These are phyloP conservation scores for Minunthozetes semirufus DNA, from an alignment of 2,888 invertebrate species.

Conservation along the genomic window DNA sequence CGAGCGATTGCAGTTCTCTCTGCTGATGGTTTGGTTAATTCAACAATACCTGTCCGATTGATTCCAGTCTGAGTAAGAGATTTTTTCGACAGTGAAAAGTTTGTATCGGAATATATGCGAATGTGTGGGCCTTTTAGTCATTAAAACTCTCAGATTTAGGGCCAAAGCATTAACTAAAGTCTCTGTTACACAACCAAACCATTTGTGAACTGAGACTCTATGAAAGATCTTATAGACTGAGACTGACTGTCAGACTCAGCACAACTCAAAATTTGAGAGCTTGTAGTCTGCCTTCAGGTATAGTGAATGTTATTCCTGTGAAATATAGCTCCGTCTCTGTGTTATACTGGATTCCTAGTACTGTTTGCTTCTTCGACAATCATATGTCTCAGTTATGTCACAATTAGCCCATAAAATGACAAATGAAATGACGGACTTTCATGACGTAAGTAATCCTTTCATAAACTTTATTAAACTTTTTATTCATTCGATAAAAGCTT, in stretches of 20 bases:
- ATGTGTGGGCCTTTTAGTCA: neutral
- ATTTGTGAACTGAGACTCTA: neutral
- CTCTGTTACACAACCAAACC: neutral
- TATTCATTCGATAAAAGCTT: neutral
- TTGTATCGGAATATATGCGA: neutral
- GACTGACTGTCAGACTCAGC: neutral
- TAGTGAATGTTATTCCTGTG: neutral
- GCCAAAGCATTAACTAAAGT: neutral
- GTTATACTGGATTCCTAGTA: no score
- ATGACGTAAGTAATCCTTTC: constrained; percentile 40
- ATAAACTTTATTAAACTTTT: neutral
- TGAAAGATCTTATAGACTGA: neutral
- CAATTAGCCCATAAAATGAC: constrained; percentile 32
- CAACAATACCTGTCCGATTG: neutral
- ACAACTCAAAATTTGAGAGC: neutral
- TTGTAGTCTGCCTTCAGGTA: neutral
- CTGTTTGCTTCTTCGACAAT: no score
- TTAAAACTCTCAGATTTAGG: neutral
- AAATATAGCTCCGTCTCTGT: no score
- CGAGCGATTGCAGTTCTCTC: neutral
- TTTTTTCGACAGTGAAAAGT: neutral
- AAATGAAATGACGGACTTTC: constrained; percentile 43
- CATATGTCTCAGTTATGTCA: neutral
- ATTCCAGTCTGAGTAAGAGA: neutral
- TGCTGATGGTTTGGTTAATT: neutral